A percentile compares a stretch with the other conserved stretches of the same genome.
Evolutionary conservation across 2,797 vertebrate genomes (phyloP).

Genomic region (Acestrorhynchus altus): DNA sequence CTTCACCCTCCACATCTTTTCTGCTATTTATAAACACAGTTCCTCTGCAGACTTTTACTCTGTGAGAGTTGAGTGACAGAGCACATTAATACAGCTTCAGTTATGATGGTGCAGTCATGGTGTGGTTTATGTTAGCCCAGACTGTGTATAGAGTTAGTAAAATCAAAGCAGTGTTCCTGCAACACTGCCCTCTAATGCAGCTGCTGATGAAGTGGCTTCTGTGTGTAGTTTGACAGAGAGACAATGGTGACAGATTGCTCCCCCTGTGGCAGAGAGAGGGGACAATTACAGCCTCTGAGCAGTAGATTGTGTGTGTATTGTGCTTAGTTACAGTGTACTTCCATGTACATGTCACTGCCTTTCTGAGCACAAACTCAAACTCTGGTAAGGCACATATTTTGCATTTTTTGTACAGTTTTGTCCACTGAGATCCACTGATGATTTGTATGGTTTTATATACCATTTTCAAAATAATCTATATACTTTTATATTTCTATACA

Average conservation of each 20-base stretch:
- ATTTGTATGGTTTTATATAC: no score
- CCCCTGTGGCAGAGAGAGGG: slow-evolving; percentile 9
- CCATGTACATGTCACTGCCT: neutral
- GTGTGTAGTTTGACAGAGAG: slow-evolving; percentile 49
- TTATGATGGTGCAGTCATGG: slow-evolving; percentile 24
- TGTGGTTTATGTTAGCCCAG: slow-evolving; percentile 36
- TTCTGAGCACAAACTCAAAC: neutral
- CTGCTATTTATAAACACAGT: slow-evolving; percentile 39
- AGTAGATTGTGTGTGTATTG: slow-evolving; percentile 14
- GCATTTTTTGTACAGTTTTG: no score
- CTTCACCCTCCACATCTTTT: neutral
- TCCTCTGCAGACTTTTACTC: slow-evolving; percentile 14
- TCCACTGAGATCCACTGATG: no score
- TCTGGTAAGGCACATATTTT: no score
- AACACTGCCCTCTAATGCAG: slow-evolving; percentile 33
- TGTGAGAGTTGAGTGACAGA: slow-evolving; percentile 3
- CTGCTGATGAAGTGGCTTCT: slow-evolving; percentile 39
- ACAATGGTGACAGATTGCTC: slow-evolving; percentile 43
- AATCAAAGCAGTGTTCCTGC: slow-evolving; percentile 31
- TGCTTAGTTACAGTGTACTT: slow-evolving; percentile 4
- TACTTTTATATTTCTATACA: no score
- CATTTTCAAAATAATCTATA: no score
- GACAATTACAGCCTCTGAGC: slow-evolving; percentile 21
- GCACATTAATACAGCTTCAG: slow-evolving; percentile 28
- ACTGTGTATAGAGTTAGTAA: slow-evolving; percentile 40